Percentiles rank a stretch among this genome's conserved stretches.
These are phyloP conservation scores for Sander lucioperca DNA, from an alignment of 2,113 vertebrate genomes.

Conservation along the genomic window DNA sequence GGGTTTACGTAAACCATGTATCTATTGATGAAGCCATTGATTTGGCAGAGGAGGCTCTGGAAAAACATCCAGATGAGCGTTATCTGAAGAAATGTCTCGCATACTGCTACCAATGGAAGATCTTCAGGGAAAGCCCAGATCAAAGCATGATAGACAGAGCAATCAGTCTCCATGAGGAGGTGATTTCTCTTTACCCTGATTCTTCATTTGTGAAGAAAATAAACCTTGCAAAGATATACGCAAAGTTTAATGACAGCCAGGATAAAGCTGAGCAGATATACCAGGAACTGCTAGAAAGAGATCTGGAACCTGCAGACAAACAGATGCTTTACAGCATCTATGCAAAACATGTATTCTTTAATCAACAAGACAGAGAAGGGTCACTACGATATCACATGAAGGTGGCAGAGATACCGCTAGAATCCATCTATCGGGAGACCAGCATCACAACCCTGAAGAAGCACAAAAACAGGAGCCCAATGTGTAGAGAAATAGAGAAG, in stretches of 20 bases:
- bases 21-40: conserved; percentile 40
- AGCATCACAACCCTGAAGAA: conserved; percentile 46
- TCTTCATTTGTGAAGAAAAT: background rate
- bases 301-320: background rate
- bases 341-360: background rate
- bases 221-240: background rate
- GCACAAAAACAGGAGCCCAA: background rate
- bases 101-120: conserved; percentile 50
- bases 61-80: conserved; percentile 46
- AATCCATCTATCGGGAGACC: background rate
- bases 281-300: background rate
- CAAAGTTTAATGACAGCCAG: background rate
- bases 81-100: conserved; percentile 55
- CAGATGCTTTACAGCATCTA: background rate
- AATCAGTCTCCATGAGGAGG: background rate
- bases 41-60: conserved; percentile 51
- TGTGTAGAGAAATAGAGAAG: conserved; percentile 29
- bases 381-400: background rate
- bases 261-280: background rate
- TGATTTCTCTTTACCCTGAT: conserved; percentile 7
- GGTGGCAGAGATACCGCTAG: conserved; percentile 12
- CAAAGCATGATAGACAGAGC: background rate
- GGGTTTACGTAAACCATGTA: background rate
- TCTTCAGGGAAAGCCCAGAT: background rate
- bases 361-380: rapidly evolving